Evolutionary conservation across 2,888 invertebrate genomes (phyloP), one percentile per base, ranked within the genome.

Genomic region (Philaethria dido): DNA sequence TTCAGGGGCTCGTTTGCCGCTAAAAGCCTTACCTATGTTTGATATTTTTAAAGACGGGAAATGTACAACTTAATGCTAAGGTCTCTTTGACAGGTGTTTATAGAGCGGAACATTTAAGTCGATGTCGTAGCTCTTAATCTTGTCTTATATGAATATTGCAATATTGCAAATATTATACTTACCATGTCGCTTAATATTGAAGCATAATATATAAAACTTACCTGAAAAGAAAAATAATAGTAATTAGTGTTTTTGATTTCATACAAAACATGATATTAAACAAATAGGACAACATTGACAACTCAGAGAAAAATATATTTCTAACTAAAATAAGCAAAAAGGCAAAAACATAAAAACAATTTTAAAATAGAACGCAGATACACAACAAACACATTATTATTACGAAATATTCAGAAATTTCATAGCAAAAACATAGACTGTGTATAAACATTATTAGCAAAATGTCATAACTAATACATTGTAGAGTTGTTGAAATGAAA

Each of bases 1-100:
- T 77, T 78, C 75, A 77, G 77, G 67, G 67, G 61, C 39, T 62
- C 63, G 65, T 69, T 59, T 61, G 64, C 65, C 69, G 67, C 66
- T 73, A 72, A 72, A 73, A 70, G 72, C 69, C 66, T 66, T 68
- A 69, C 69, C 69, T 71, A 70, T 70, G 62, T 72, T 68, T 71
- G 59, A 68, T 72, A 70, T 73, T 72, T 64, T 71, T 71, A 71
- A 62, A 66, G 55, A 62, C 64, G 47, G 65, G 60, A 60, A 65
- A 64, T 63, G 63, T 50, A 68, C 63, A 68, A 68, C 63, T 68
- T 63, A 68, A 68, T 68, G 63, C 59, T 44, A 44, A 63, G 16
- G 36, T 47, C 47, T 52, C 63, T 63, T 68, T 68, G 67, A 60
- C 22, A 59, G 45, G 60, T 33, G 44, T 63, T 36, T 60, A 54